Base-by-base conservation (phyloP, 2,797 vertebrate genomes). In the Moxostoma hubbsi region DNA sequence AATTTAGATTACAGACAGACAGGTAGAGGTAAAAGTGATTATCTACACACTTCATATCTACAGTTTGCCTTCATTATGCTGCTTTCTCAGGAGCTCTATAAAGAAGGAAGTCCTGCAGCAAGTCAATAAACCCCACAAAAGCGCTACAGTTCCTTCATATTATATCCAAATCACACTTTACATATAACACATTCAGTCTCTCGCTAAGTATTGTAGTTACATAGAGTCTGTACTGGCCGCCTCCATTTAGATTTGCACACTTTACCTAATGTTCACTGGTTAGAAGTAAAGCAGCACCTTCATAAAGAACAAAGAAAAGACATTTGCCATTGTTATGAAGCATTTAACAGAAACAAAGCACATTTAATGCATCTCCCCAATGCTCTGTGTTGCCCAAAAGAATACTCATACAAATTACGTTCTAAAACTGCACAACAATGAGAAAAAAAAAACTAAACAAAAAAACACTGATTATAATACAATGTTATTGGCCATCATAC, bases 361-460 rank as follows among this genome's bases (percentile, higher is more conserved):
- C 75, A 81, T 73, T 83, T 64, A 7, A 75, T 75, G 61, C 73
- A 8, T 82, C 82, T 55, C 59, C 50, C 73, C 45, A 84, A 89
- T 89, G 80, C 89, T 89, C 83, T 86, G 84, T 82, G 70, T 89
- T 87, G 83, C 88, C 82, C 76, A 90, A 91, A 92, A 89, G 87
- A 90, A 95, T 89, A 90, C 90, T 80, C 84, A 83, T 88, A 90
- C 86, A 85, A 90, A 90, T 86, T 84, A 85, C 87, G 89, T 90
- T 79, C 85, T 85, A 81, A 85, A 88, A 89, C 87, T 86, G 85
- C 87, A 89, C 88, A 90, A 88, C 88, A 89, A 87, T 86, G 83
- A 90, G 92, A 92, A 91, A 88, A 86, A 82, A 85, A 88, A 88
- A 90, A 90, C n/a, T n/a, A 90, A 91, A 92, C 91, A 89, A 92